These are phyloP conservation scores for Cepaea hortensis DNA, from an alignment of 2,888 invertebrate genomes.

Conservation along the genomic window DNA sequence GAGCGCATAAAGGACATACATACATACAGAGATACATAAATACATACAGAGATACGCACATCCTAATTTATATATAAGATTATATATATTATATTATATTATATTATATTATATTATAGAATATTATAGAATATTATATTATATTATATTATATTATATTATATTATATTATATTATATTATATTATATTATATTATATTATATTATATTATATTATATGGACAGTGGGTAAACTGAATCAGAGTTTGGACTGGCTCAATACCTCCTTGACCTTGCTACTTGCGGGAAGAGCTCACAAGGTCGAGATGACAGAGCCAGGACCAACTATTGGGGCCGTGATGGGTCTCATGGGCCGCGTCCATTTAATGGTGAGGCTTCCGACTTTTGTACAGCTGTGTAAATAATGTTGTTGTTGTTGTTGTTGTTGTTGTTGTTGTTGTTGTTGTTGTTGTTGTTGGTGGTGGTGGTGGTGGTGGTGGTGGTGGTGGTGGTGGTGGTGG, in stretches of 20 bases:
- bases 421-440: neutral
- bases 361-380: neutral
- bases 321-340: neutral
- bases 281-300: neutral
- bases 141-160: no score
- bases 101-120: neutral
- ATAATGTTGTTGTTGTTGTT: neutral
- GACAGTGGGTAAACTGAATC: conserved; percentile 6
- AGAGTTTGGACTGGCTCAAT: conserved; percentile 28
- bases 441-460: no score
- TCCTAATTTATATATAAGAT: no score
- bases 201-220: neutral
- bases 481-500: neutral
- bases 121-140: no score
- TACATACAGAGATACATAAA: no score
- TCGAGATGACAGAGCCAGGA: no score
- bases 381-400: no score
- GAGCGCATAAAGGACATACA: no score
- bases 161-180: neutral
- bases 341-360: conserved; percentile 14
- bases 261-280: neutral
- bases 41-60: no score
- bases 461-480: neutral
- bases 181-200: neutral
- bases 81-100: neutral